Evolutionary conservation across 2,888 invertebrate genomes (phyloP).

Genomic region (Xestia c-nigrum): DNA sequence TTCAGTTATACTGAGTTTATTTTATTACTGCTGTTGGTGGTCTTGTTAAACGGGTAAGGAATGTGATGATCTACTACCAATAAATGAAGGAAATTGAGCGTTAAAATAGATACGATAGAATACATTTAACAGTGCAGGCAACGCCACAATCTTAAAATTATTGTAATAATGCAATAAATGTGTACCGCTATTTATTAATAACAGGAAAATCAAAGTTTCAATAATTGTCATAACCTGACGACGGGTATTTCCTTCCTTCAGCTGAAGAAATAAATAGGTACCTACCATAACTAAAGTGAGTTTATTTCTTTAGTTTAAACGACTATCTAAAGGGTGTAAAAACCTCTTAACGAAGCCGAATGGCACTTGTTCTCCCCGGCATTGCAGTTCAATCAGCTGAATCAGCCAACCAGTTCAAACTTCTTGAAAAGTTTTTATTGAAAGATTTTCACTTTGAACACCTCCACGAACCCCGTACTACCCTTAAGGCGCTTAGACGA

Average conservation of each 20-base stretch:
- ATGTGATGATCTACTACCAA: constrained; percentile 6
- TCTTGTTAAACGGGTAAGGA: background rate
- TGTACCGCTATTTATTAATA: background rate
- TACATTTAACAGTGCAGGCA: background rate
- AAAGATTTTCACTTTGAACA: no score
- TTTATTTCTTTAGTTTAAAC: background rate
- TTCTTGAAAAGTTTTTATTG: no score
- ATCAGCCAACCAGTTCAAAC: no score
- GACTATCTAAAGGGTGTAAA: background rate
- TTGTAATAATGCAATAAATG: background rate
- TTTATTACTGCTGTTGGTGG: constrained; percentile 9
- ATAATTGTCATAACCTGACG: background rate
- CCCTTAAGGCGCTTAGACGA: no score
- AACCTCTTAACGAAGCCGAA: no score
- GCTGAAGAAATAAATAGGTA: background rate
- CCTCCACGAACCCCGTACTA: no score
- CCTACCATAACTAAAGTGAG: background rate
- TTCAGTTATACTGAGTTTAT: background rate
- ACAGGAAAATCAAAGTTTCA: constrained; percentile 29
- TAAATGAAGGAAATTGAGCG: background rate
- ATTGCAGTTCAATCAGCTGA: no score
- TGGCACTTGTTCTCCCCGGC: no score
- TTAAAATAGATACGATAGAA: no score
- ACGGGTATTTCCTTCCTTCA: constrained; percentile 12
- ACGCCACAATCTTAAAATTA: background rate